Percentiles rank a stretch among this genome's conserved stretches.
Evolutionary conservation across 2,113 vertebrate species (phyloP).

Genomic region (Prinia subflava): DNA sequence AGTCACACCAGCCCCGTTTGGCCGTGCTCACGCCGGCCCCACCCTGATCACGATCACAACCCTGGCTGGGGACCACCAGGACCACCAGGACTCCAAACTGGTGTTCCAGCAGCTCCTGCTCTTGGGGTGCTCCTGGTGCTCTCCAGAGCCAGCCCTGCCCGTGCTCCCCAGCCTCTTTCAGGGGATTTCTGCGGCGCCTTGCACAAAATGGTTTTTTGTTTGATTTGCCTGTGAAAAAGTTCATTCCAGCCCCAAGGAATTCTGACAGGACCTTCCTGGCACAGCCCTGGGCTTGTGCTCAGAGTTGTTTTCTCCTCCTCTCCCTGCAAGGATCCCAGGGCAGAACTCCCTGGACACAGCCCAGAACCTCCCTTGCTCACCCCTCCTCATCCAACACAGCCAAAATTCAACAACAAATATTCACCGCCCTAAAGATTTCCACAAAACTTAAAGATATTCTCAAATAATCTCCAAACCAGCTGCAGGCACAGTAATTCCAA

Average conservation of each 20-base stretch:
- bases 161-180: background rate
- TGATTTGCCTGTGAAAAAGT: background rate
- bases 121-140: background rate
- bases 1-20: background rate
- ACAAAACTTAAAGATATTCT: background rate
- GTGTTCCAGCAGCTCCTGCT: background rate
- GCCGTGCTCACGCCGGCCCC: background rate
- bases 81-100: background rate
- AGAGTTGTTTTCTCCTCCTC: background rate
- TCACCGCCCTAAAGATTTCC: fast-evolving
- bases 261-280: background rate
- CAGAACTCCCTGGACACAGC: background rate
- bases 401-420: background rate
- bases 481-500: background rate
- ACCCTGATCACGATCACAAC: fast-evolving
- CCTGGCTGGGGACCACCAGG: background rate
- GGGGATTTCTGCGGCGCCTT: background rate
- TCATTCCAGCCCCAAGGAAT: background rate
- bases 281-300: background rate
- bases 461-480: fast-evolving
- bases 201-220: background rate
- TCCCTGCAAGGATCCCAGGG: background rate
- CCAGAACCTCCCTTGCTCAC: background rate
- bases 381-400: background rate
- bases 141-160: background rate